Percentiles rank a stretch among this genome's conserved stretches.
Evolutionary conservation across 2,888 invertebrate species (phyloP).

Genomic region (Eueremaeus valkanovi): DNA sequence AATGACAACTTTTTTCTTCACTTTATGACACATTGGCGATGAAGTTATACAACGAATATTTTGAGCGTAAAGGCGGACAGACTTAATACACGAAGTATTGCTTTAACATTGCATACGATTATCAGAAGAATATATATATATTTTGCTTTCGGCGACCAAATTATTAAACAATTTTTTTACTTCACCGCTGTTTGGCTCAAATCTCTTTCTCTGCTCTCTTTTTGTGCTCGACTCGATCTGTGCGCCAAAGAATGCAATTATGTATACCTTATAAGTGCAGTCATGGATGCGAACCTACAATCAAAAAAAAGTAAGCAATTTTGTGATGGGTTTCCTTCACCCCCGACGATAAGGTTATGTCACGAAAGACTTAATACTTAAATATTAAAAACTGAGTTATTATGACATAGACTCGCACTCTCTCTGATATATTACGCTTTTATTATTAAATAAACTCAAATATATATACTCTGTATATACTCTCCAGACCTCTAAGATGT

Average conservation of each 20-base stretch:
- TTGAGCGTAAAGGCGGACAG: background rate
- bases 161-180: slow-evolving; percentile 2
- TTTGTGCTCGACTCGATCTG: background rate
- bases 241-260: slow-evolving; percentile 24
- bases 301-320: slow-evolving; percentile 10
- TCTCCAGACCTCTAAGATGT: too few relatives aligned
- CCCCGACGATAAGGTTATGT: slow-evolving; percentile 26
- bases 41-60: background rate
- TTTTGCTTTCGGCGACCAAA: background rate
- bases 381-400: slow-evolving; percentile 27
- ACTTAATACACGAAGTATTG: background rate
- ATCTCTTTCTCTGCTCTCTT: background rate
- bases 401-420: background rate
- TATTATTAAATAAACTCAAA: background rate
- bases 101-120: background rate
- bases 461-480: background rate
- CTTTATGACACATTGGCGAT: slow-evolving; percentile 8
- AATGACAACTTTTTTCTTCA: slow-evolving; percentile 19
- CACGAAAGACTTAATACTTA: background rate
- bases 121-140: background rate
- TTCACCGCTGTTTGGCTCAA: background rate
- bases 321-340: background rate
- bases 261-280: slow-evolving; percentile 26
- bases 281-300: background rate
- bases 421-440: background rate